Conservation (phyloP, 92 coral and sea anemone genomes). For the Epizoanthus illoricatus region DNA sequence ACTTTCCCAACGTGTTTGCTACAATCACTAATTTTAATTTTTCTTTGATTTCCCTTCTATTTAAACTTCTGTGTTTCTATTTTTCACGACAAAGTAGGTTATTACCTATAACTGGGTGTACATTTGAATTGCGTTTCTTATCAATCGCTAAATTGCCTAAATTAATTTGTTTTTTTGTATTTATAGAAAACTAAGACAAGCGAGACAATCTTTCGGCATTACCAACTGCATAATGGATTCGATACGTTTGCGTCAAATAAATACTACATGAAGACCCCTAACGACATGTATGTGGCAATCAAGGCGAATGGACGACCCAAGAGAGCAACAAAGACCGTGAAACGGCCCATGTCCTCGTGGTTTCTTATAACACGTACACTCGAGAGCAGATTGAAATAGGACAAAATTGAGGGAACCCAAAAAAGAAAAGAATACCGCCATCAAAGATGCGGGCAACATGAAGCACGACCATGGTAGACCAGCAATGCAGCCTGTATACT, state of each 20-base stretch:
- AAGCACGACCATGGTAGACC: too few relatives aligned
- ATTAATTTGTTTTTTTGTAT: neutral
- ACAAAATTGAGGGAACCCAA: conserved; percentile 2
- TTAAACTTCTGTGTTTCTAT: neutral
- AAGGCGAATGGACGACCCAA: conserved; percentile 61
- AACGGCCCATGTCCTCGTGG: conserved; percentile 61
- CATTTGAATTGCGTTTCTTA: neutral
- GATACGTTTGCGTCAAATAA: conserved; percentile 70
- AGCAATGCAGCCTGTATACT: too few relatives aligned
- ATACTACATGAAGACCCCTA: conserved; percentile 59
- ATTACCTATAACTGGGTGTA: neutral
- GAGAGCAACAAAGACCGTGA: conserved; percentile 58
- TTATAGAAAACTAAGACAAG: conserved; percentile 32
- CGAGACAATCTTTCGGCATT: conserved; percentile 68
- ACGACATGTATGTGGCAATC: conserved; percentile 72
- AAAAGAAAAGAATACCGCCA: neutral
- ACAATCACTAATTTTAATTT: neutral
- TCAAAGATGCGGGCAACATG: too few relatives aligned
- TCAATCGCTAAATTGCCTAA: conserved; percentile 1
- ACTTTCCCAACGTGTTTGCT: neutral
- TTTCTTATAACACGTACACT: conserved; percentile 42
- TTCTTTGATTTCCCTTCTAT: neutral
- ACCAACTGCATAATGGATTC: conserved; percentile 52
- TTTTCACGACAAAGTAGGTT: neutral
- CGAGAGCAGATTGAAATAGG: neutral